These are phyloP conservation scores for Syngnathus scovelli DNA, from an alignment of 2,113 vertebrate genomes.

Conservation along the genomic window DNA sequence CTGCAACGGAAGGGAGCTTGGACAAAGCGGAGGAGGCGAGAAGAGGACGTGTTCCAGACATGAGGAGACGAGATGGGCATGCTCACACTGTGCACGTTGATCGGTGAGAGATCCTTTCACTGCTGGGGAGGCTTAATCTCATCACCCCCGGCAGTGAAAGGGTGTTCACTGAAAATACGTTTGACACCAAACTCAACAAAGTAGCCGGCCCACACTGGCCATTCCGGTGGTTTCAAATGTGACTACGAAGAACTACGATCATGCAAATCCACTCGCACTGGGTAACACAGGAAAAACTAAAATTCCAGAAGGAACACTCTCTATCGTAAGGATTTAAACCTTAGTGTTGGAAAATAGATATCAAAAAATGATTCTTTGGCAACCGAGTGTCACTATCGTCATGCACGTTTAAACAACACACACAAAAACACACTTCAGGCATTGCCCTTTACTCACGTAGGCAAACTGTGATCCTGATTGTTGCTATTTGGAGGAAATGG, in stretches of 20 bases:
- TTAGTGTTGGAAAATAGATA: slow-evolving; percentile 22
- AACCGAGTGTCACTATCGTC: slow-evolving; percentile 68
- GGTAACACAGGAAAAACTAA: slow-evolving; percentile 16
- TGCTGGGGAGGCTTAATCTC: slow-evolving; percentile 27
- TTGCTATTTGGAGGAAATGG: slow-evolving; percentile 72
- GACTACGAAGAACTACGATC: slow-evolving; percentile 14
- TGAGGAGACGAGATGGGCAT: slow-evolving; percentile 56
- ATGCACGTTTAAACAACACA: slow-evolving; percentile 83
- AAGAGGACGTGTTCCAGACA: slow-evolving; percentile 39
- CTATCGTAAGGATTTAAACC: slow-evolving; percentile 28
- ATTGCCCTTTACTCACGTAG: slow-evolving; percentile 82
- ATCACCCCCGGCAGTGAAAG: slow-evolving; percentile 56
- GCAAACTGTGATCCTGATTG: slow-evolving; percentile 79
- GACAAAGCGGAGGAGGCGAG: slow-evolving; percentile 9
- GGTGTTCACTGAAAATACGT: slow-evolving; percentile 29
- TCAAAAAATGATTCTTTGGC: slow-evolving; percentile 3
- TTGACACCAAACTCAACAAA: slow-evolving; percentile 33
- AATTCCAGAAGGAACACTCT: slow-evolving; percentile 22
- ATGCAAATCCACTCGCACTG: slow-evolving; percentile 31
- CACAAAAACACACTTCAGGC: slow-evolving; percentile 72
- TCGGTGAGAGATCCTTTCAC: slow-evolving; percentile 61
- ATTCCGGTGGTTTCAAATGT: slow-evolving; percentile 18
- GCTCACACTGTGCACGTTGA: slow-evolving; percentile 70
- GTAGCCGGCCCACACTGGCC: slow-evolving; percentile 17
- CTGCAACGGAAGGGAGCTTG: neutral